Evolutionary conservation across 53 echinoderm and acorn worm species (phyloP).

Genomic region (Mesocentrotus franciscanus): DNA sequence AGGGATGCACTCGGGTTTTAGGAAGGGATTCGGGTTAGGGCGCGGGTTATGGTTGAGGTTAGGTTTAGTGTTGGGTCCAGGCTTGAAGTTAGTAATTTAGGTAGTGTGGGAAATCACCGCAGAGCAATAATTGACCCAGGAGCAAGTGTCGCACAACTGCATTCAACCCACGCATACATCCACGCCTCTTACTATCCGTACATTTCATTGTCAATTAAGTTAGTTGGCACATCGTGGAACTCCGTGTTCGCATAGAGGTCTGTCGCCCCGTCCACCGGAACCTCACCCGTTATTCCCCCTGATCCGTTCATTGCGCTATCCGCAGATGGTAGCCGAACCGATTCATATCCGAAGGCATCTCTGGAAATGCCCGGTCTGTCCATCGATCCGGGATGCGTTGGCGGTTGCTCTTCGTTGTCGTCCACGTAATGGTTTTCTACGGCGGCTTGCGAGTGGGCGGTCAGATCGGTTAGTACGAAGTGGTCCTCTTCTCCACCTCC

Average conservation of each 20-base stretch:
- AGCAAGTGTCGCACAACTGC: too few species aligned
- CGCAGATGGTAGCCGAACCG: background rate
- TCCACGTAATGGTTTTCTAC: background rate
- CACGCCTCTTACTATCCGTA: background rate
- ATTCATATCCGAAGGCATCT: conserved; percentile 41
- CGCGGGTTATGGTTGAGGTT: too few species aligned
- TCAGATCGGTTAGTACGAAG: background rate
- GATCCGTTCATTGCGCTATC: background rate
- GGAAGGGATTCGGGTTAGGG: too few species aligned
- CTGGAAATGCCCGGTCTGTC: background rate
- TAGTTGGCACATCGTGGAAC: conserved; percentile 29
- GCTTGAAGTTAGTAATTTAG: too few species aligned
- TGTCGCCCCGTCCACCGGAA: background rate
- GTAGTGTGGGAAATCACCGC: too few species aligned
- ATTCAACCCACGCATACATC: too few species aligned
- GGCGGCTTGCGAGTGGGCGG: background rate
- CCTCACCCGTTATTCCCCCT: background rate
- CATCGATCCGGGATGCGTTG: background rate
- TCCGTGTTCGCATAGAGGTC: conserved; percentile 46
- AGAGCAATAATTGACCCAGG: too few species aligned
- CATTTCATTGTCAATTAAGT: conserved; percentile 25
- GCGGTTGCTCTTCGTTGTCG: too few species aligned
- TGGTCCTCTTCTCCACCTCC: background rate
- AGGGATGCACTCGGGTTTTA: too few species aligned
- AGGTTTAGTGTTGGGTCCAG: too few species aligned